Conservation (phyloP, 2,888 invertebrate genomes). For the Polylopha cassiicola region DNA sequence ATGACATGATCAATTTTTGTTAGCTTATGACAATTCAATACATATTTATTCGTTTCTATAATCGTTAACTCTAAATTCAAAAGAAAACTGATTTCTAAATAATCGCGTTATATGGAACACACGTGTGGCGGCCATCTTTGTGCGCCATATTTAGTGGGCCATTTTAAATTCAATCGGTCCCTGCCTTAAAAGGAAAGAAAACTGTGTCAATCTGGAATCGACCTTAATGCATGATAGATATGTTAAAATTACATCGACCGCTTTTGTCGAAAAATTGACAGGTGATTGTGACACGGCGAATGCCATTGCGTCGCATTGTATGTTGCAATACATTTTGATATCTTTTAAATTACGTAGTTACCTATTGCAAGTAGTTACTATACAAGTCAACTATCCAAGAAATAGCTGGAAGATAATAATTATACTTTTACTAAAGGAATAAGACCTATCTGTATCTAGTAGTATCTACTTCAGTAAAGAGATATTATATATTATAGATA, state of each 20-base stretch:
- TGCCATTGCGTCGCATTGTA: conserved; percentile 10
- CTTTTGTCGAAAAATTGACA: conserved; percentile 5
- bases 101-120: conserved; percentile 20
- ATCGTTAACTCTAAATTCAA: no score
- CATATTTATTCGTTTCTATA: no score
- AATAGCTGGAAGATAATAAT: no score
- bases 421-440: no score
- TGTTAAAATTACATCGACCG: background rate
- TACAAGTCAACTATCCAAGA: no score
- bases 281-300: conserved; percentile 7
- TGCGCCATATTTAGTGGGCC: conserved; percentile 20
- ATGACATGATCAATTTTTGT: no score
- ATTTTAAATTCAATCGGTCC: conserved; percentile 15
- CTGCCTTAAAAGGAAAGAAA: conserved; percentile 12
- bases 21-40: no score
- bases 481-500: no score
- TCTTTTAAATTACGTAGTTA: no score
- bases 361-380: no score
- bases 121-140: conserved; percentile 22
- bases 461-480: no score
- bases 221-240: conserved; percentile 7
- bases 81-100: conserved; percentile 17
- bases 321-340: conserved; percentile 4
- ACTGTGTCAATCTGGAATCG: conserved; percentile 19
- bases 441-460: no score